Conservation (phyloP, 2,113 vertebrate genomes). For the Gnathonemus longibarbis region DNA sequence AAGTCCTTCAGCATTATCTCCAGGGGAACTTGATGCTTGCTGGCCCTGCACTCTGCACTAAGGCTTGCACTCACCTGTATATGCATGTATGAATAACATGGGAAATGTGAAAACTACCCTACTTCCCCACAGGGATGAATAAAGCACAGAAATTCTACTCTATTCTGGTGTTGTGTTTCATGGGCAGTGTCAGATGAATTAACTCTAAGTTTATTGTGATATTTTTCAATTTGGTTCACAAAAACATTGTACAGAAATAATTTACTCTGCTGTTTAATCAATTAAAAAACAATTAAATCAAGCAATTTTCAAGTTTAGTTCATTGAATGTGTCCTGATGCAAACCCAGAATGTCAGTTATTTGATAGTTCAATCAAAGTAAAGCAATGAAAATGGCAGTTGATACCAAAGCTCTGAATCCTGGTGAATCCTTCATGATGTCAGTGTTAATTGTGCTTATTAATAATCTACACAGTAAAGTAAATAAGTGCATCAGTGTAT, state of each 20-base stretch:
- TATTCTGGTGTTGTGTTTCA: background rate
- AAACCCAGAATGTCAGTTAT: background rate
- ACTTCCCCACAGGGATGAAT: background rate
- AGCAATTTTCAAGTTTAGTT: too few species aligned
- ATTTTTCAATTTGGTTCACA: background rate
- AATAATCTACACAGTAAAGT: background rate
- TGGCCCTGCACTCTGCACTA: background rate
- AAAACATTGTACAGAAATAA: background rate
- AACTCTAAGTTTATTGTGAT: background rate
- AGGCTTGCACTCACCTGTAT: background rate
- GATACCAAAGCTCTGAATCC: background rate
- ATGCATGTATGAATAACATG: background rate
- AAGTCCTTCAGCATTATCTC: background rate
- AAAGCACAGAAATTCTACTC: background rate
- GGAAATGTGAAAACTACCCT: background rate
- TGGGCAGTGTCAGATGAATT: background rate
- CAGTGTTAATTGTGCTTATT: background rate
- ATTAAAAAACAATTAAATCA: too few species aligned
- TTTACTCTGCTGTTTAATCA: too few species aligned
- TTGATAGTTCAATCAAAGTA: background rate
- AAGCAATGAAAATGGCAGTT: background rate
- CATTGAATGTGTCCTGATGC: too few species aligned
- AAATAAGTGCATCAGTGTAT: background rate
- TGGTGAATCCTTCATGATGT: background rate
- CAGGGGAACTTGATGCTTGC: background rate